Evolutionary conservation across 2,797 vertebrate genomes (phyloP).

Genomic region (Craterocephalus amniculus): DNA sequence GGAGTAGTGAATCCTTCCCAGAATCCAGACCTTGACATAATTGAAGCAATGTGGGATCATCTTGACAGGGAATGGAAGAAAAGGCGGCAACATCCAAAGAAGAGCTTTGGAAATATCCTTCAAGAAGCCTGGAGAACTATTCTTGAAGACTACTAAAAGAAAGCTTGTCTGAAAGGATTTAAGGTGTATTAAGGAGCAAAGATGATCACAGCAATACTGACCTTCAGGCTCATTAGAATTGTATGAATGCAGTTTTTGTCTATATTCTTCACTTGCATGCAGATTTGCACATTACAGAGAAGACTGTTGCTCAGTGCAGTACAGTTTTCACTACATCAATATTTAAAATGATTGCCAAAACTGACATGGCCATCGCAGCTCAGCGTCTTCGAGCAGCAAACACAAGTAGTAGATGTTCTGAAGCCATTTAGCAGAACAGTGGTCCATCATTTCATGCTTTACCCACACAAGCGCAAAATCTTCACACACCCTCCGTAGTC

Average conservation of each 20-base stretch:
- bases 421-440: slow-evolving; percentile 39
- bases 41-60: neutral
- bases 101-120: neutral
- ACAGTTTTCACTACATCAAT: slow-evolving; percentile 3
- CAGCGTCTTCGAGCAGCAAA: slow-evolving; percentile 26
- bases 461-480: slow-evolving; percentile 48
- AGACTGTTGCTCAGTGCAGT: neutral
- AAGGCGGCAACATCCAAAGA: neutral
- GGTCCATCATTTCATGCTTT: slow-evolving; percentile 63
- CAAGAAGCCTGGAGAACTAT: neutral
- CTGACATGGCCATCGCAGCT: slow-evolving; percentile 14
- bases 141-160: neutral
- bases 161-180: neutral
- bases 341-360: slow-evolving; percentile 33
- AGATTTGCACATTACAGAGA: neutral
- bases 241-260: neutral
- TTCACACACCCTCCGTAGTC: slow-evolving; percentile 49
- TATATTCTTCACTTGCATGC: neutral
- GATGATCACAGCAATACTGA: neutral
- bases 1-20: neutral
- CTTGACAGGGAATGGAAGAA: neutral
- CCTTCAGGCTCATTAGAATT: neutral
- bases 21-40: neutral
- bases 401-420: slow-evolving; percentile 9
- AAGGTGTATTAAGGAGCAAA: neutral